phyloP scores from a whole-genome alignment of 2,888 invertebrate species.

The Thereva nobilitata region DNA sequence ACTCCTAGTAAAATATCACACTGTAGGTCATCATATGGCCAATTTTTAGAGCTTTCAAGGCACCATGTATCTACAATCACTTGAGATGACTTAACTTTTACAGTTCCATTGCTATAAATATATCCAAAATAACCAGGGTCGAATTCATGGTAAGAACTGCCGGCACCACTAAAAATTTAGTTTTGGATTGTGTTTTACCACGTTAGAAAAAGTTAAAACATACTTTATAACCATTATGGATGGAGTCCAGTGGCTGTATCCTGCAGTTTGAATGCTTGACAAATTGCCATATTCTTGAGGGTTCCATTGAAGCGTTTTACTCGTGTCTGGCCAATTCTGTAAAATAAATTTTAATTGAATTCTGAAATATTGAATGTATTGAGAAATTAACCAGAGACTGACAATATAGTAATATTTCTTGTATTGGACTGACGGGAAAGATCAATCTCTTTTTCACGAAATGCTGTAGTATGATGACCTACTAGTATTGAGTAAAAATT shows the following conservation, averaged over 20 bases:
- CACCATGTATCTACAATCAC: constrained; percentile 50
- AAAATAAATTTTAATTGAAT: constrained; percentile 42
- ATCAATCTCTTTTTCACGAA: too few relatives aligned
- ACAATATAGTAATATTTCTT: too few relatives aligned
- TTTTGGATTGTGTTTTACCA: not conserved
- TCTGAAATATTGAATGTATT: too few relatives aligned
- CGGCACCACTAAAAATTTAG: constrained; percentile 29
- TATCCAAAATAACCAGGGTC: constrained; percentile 16
- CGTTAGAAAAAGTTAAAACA: not conserved
- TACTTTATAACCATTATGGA: constrained; percentile 50
- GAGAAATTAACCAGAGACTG: too few relatives aligned
- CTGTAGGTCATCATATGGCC: constrained; percentile 52
- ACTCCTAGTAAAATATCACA: constrained; percentile 51
- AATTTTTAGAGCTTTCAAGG: constrained; percentile 49
- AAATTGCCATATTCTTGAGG: constrained; percentile 63
- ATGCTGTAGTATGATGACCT: too few relatives aligned
- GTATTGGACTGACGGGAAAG: too few relatives aligned
- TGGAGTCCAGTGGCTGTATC: constrained; percentile 48
- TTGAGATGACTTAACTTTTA: constrained; percentile 8
- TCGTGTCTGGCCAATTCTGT: constrained; percentile 66
- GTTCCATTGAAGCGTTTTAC: constrained; percentile 64
- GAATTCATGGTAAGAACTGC: constrained; percentile 19
- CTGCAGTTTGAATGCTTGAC: constrained; percentile 39
- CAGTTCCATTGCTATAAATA: constrained; percentile 17
- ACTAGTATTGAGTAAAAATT: too few relatives aligned